Evolutionary conservation across 2,888 invertebrate species (phyloP).

Genomic region (Hydroisotoma schaefferi): DNA sequence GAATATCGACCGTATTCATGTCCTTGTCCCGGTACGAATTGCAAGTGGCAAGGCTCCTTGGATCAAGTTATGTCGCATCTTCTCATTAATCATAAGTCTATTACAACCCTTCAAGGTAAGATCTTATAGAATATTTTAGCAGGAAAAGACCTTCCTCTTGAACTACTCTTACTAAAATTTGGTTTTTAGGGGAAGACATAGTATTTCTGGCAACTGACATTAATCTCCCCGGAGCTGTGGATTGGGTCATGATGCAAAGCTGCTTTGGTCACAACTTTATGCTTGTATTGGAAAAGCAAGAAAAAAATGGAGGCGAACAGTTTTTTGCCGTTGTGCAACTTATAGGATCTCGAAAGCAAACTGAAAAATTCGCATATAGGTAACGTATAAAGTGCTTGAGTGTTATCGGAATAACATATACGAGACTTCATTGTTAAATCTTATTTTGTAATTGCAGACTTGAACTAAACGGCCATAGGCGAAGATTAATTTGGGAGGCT

Average conservation of each 20-base stretch:
- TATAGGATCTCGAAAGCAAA: constrained; percentile 97
- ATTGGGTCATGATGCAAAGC: constrained; percentile 99
- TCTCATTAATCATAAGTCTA: constrained; percentile 95
- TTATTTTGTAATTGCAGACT: no score
- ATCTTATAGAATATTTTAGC: neutral
- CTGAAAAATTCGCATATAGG: constrained; percentile 97
- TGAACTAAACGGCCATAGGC: constrained; percentile 59
- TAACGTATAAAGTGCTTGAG: constrained; percentile 49
- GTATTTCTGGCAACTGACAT: constrained; percentile 99
- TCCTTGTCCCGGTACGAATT: constrained; percentile 97
- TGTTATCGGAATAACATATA: neutral
- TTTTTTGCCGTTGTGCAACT: constrained; percentile 98
- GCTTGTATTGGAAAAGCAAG: constrained; percentile 97
- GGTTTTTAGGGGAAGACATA: constrained; percentile 84
- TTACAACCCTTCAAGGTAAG: constrained; percentile 91
- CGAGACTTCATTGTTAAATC: neutral
- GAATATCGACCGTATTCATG: constrained; percentile 98
- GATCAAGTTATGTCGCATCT: constrained; percentile 99
- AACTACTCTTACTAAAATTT: no score
- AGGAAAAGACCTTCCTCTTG: no score
- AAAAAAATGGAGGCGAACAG: constrained; percentile 94
- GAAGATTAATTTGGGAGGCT: constrained; percentile 62
- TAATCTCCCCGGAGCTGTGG: constrained; percentile 96
- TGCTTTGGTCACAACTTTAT: constrained; percentile 99
- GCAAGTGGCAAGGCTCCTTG: constrained; percentile 97